phyloP scores from a whole-genome alignment of 1,140 invertebrate genomes.

The Pseudomyrmex concolor region DNA sequence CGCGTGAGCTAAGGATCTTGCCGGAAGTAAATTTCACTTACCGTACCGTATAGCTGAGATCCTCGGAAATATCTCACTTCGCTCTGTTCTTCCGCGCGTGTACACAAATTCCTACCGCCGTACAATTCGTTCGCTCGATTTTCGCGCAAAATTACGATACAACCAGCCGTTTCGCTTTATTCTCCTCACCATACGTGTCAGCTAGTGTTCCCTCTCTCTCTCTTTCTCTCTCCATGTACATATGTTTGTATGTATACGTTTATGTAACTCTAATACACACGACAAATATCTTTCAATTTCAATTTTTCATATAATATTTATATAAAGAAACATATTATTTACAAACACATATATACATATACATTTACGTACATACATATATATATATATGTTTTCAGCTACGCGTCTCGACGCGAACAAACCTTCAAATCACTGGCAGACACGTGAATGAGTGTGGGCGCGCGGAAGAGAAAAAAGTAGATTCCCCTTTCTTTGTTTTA shows the following conservation, averaged over 20 bases:
- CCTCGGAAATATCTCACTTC: conserved; percentile 74
- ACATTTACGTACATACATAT: conserved; percentile 65
- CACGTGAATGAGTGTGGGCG: conserved; percentile 74
- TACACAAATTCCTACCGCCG: conserved; percentile 77
- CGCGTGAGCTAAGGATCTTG: not conserved
- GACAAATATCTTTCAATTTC: conserved; percentile 33
- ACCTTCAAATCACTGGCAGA: conserved; percentile 84
- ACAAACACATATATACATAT: conserved; percentile 64
- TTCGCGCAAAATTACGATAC: conserved; percentile 46
- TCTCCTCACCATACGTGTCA: conserved; percentile 35
- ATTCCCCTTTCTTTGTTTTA: conserved; percentile 45
- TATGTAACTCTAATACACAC: conserved; percentile 50
- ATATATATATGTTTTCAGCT: conserved; percentile 30
- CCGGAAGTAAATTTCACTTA: conserved; percentile 29
- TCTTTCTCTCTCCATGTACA: conserved; percentile 6
- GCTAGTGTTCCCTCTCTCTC: conserved; percentile 31
- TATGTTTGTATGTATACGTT: conserved; percentile 53
- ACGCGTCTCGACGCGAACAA: conserved; percentile 63
- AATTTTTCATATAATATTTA: conserved; percentile 3
- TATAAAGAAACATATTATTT: conserved; percentile 64
- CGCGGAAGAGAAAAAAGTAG: conserved; percentile 77
- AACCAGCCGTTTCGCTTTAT: conserved; percentile 38
- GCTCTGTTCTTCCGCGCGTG: conserved; percentile 67
- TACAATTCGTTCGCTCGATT: conserved; percentile 75
- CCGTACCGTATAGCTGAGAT: conserved; percentile 65